Base-by-base conservation (phyloP, 2,888 invertebrate species). In the Cheilosia vernalis region DNA sequence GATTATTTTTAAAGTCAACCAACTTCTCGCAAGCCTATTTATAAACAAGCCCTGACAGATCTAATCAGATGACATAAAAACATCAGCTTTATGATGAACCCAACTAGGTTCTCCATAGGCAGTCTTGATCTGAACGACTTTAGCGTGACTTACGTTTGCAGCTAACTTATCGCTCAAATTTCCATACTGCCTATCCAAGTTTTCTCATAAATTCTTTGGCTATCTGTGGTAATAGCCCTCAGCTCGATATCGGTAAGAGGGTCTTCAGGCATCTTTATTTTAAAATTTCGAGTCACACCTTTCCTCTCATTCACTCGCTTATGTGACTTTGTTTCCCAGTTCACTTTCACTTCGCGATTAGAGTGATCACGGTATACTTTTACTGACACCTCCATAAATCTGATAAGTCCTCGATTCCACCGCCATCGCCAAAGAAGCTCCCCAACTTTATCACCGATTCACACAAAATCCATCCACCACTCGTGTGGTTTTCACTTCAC, bases 401-500 rank as follows among this genome's bases (percentile, higher is more conserved):
- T 19, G 13, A 19, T 21, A 10, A 49, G 7, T 21, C 49, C 9
- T 49, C 49, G 21, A 49, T 19, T 49, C 51, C 51, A 15, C 24
- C 19, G 13, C 24, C 51, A 15, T 51, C 19, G 13, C 24, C 51
- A 24, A 24, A 0, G 10, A 24, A n/a, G 44, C 17, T 7, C 17
- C 6, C 6, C 44, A 17, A 44, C 44, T 10, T 33, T 17, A n/a
- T 9, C 17, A 17, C n/a, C n/a, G 15, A 7, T 30, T 19, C 37
- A 51, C 51, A 40, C 13, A 51, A 64, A 49, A 51, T 19, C 27
- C 19, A 6, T 33, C 5, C 42, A 17, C 24, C 21, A 37, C 53
- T 61, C 49, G 42, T 64, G 58, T 53, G 53, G 51, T 53, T 51
- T 72, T 58, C 70, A 61, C 60, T 69, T 69, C 61, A 53, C n/a